Conservation (phyloP, 2,888 invertebrate genomes). For the Acanthosepion lycidas region DNA sequence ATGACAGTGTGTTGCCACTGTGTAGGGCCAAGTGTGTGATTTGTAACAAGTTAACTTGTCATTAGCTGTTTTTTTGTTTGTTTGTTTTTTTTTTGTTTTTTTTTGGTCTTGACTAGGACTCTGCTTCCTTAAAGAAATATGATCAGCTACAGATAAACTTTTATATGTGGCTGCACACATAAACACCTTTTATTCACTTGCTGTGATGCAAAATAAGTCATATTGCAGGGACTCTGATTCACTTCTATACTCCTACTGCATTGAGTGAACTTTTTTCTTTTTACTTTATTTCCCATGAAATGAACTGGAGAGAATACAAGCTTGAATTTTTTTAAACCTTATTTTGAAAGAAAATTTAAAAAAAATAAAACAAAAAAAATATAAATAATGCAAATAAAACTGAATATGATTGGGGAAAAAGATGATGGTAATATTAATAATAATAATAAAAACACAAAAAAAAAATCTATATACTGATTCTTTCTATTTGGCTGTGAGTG, state of each 20-base stretch:
- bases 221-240: constrained; percentile 1
- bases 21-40: not conserved
- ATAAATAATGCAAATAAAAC: not conserved
- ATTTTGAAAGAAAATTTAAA: not conserved
- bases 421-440: not conserved
- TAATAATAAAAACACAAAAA: not conserved
- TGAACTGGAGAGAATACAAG: not conserved
- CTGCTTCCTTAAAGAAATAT: not conserved
- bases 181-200: not conserved
- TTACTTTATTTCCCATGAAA: not conserved
- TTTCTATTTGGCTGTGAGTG: constrained; percentile 33
- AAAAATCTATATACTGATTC: not conserved
- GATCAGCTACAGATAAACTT: not conserved
- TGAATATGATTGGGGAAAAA: not conserved
- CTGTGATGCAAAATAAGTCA: not conserved
- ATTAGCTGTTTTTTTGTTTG: not conserved
- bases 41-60: not conserved
- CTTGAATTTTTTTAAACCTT: not conserved
- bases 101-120: not conserved
- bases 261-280: not conserved
- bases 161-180: not conserved
- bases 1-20: not conserved
- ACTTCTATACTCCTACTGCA: constrained; percentile 2
- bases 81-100: not conserved
- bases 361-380: not conserved